Percentiles rank a stretch among this genome's conserved stretches.
Evolutionary conservation across 2,888 invertebrate genomes (phyloP).

Genomic region (Drosophila limbata): DNA sequence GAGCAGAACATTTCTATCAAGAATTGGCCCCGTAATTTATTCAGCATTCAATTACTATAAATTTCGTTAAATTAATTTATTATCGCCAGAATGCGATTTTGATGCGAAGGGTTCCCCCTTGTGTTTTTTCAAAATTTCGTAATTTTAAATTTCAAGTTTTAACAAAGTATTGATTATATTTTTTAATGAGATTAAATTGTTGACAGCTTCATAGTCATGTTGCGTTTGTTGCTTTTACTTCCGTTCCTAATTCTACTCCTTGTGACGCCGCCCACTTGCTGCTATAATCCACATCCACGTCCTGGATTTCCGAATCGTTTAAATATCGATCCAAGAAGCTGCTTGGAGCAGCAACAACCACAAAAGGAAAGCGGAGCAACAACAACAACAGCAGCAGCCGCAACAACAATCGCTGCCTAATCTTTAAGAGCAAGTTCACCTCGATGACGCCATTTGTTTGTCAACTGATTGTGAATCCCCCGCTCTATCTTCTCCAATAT

Average conservation of each 20-base stretch:
- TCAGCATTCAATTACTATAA: too few relatives aligned
- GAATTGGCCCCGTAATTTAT: too few relatives aligned
- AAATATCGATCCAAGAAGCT: constrained; percentile 47
- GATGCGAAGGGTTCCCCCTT: too few relatives aligned
- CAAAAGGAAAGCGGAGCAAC: constrained; percentile 20
- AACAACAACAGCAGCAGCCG: constrained; percentile 28
- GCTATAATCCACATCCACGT: constrained; percentile 41
- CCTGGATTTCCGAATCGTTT: constrained; percentile 74
- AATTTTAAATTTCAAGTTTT: too few relatives aligned
- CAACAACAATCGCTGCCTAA: constrained; percentile 28
- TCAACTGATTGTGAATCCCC: constrained; percentile 50
- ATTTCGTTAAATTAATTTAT: too few relatives aligned
- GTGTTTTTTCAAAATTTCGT: too few relatives aligned
- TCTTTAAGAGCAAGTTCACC: constrained; percentile 25
- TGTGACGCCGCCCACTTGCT: not conserved
- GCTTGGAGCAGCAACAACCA: constrained; percentile 19
- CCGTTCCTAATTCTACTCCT: constrained; percentile 21
- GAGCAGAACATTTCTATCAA: too few relatives aligned
- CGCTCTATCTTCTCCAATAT: constrained; percentile 4
- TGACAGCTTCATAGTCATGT: not conserved
- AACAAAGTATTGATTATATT: too few relatives aligned
- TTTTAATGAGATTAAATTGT: not conserved
- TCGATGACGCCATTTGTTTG: constrained; percentile 23
- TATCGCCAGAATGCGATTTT: too few relatives aligned
- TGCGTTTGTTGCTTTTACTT: constrained; percentile 20